Evolutionary conservation across 2,797 vertebrate genomes (phyloP).

Genomic region (Myripristis murdjan): DNA sequence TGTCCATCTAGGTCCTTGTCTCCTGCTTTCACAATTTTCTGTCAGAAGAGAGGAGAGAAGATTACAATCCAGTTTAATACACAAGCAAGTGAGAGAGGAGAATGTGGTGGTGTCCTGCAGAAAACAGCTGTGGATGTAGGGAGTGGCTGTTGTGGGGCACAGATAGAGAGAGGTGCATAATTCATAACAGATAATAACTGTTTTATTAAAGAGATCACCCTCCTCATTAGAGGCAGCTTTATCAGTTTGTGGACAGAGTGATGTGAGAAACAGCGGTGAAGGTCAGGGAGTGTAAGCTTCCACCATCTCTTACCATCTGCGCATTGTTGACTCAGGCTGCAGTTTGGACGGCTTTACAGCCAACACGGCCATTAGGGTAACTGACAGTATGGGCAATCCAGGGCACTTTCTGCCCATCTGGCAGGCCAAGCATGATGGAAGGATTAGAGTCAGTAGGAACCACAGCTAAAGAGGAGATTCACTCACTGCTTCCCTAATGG

Average conservation of each 20-base stretch:
- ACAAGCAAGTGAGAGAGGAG: background rate
- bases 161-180: background rate
- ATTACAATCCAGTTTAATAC: background rate
- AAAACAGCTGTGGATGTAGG: background rate
- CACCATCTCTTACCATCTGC: conserved; percentile 44
- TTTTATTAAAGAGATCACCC: background rate
- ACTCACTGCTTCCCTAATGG: background rate
- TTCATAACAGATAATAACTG: background rate
- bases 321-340: conserved; percentile 52
- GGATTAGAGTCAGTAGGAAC: background rate
- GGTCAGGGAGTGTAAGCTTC: conserved; percentile 3
- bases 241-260: conserved; percentile 9
- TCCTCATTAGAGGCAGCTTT: background rate
- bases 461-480: background rate
- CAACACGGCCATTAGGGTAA: conserved; percentile 19
- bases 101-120: background rate
- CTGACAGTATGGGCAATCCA: conserved; percentile 9
- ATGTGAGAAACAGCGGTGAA: conserved; percentile 26
- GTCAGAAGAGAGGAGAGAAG: conserved; percentile 26
- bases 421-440: conserved; percentile 8
- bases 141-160: background rate
- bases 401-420: background rate
- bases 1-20: conserved; percentile 97
- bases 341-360: conserved; percentile 39
- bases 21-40: conserved; percentile 97